These are phyloP conservation scores for Momotus momota DNA, from an alignment of 2,797 vertebrate species.

Conservation along the genomic window DNA sequence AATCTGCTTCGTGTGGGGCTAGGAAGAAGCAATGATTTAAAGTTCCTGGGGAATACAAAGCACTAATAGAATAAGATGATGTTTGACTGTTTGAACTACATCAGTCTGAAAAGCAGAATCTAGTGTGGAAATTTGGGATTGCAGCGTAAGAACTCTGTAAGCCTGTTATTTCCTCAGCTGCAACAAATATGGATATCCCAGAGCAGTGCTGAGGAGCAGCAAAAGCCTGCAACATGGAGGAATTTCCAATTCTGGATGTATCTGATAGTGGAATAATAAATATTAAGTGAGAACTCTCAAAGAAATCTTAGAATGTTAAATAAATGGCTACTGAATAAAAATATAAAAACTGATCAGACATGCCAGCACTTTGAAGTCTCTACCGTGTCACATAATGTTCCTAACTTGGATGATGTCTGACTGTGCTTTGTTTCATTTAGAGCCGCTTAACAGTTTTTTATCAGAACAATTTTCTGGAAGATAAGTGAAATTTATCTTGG, in stretches of 20 bases:
- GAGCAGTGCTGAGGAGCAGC: background rate
- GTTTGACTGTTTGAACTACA: background rate
- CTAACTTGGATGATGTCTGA: background rate
- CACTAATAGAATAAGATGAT: background rate
- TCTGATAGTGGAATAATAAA: background rate
- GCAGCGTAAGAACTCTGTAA: background rate
- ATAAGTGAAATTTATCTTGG: background rate
- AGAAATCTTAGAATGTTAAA: background rate
- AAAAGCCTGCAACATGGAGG: background rate
- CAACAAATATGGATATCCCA: background rate
- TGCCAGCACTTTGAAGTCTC: background rate
- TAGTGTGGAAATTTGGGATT: background rate
- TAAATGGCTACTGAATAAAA: background rate
- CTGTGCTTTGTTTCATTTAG: background rate
- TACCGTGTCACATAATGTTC: accelerated
- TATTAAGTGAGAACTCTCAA: background rate
- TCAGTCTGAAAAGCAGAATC: background rate
- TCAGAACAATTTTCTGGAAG: background rate
- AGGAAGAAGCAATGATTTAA: background rate
- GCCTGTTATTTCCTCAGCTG: background rate
- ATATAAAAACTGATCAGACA: background rate
- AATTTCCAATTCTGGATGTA: background rate
- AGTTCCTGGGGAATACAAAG: background rate
- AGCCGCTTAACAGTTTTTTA: background rate
- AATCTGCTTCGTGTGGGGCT: background rate